Conservation (phyloP, 2,888 invertebrate genomes). For the Nemotelus pantherinus region DNA sequence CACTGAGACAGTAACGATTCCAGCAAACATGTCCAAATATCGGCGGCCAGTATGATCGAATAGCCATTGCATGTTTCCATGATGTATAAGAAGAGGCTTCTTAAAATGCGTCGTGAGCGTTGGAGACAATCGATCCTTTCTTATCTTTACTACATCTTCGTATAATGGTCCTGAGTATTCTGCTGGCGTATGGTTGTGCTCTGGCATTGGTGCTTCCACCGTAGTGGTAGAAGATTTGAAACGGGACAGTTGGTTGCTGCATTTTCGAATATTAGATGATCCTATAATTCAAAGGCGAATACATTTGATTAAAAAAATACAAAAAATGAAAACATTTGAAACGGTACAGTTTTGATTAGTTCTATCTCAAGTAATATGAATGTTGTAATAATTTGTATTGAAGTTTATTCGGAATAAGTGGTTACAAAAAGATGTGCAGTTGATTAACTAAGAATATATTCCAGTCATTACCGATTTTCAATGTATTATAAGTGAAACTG, state of each 20-base stretch:
- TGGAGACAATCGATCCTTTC: slow-evolving; percentile 75
- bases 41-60: slow-evolving; percentile 86
- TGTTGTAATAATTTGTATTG: too few species aligned
- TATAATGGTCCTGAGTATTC: slow-evolving; percentile 71
- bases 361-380: too few species aligned
- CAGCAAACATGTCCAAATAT: slow-evolving; percentile 95
- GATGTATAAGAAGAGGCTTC: slow-evolving; percentile 83
- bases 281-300: slow-evolving; percentile 8
- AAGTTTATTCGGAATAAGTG: too few species aligned
- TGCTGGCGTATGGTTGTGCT: slow-evolving; percentile 55
- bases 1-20: slow-evolving; percentile 96
- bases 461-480: too few species aligned
- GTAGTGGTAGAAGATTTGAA: slow-evolving; percentile 50
- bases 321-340: too few species aligned
- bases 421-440: too few species aligned
- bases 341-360: too few species aligned
- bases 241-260: not conserved
- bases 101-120: slow-evolving; percentile 79
- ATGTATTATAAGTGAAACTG: too few species aligned
- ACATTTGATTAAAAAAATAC: too few species aligned
- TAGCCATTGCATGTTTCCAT: slow-evolving; percentile 92
- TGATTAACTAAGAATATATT: too few species aligned
- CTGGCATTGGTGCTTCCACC: slow-evolving; percentile 59
- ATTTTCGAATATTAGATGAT: not conserved
- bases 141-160: slow-evolving; percentile 69